Evolutionary conservation across 92 coral and sea anemone genomes (phyloP), one percentile per base, ranked within the genome.

Genomic region (Paragorgia papillata): DNA sequence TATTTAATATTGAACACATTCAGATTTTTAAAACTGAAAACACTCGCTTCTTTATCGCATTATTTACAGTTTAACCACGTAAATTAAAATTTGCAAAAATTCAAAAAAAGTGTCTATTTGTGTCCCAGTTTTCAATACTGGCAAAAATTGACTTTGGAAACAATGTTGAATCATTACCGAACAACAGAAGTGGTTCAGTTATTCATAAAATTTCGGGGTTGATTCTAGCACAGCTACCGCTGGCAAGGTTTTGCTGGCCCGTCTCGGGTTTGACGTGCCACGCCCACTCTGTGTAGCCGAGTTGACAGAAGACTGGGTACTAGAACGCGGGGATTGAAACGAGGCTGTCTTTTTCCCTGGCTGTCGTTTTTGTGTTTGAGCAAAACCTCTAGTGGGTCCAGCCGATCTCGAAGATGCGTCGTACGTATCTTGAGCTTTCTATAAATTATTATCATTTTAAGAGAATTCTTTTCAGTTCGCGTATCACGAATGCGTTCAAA

Each of bases 151-250:
- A n/a, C n/a, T n/a, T n/a, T n/a, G n/a, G n/a, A n/a, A n/a, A n/a
- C n/a, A n/a, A n/a, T n/a, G n/a, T n/a, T n/a, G n/a, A n/a, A n/a
- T n/a, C n/a, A n/a, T n/a, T n/a, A n/a, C n/a, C n/a, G n/a, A n/a
- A n/a, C n/a, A n/a, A n/a, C n/a, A n/a, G n/a, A n/a, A n/a, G n/a
- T n/a, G n/a, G n/a, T n/a, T n/a, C n/a, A n/a, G n/a, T 43, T 41
- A 67, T 12, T 41, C 56, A 33, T 67, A 44, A 67, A 33, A 15
- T 64, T 34, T 64, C 15, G 50, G 34, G 44, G 41, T 67, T 67
- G 57, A 57, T 46, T 67, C 57, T 34, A n/a, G 43, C 56, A 67
- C 74, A 34, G 57, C 74, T 18, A 67, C 74, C 7, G 74, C 28
- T n/a, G 74, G 53, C 20, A 67, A 35, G 5, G 57, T 35, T 12